These are phyloP conservation scores for Junco hyemalis DNA, from an alignment of 2,113 vertebrate species.

Conservation along the genomic window DNA sequence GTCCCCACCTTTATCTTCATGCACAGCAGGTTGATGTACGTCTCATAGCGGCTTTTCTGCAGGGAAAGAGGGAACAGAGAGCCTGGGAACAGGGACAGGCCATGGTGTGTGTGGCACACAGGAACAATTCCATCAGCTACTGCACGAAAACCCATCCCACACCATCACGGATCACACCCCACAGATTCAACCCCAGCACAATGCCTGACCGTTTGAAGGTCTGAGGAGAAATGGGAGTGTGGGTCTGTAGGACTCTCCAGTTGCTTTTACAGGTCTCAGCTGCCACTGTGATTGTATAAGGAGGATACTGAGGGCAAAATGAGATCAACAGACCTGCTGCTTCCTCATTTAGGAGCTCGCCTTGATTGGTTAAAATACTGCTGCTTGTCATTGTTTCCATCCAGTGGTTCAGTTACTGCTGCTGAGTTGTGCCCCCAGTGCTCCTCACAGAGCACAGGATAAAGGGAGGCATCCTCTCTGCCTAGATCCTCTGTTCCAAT, in stretches of 20 bases:
- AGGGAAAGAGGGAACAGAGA: slow-evolving; percentile 32
- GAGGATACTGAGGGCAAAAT: neutral
- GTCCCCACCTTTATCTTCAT: slow-evolving; percentile 87
- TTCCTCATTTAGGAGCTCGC: neutral
- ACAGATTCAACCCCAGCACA: neutral
- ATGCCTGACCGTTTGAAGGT: neutral
- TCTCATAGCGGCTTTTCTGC: slow-evolving; percentile 96
- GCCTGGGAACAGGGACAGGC: neutral
- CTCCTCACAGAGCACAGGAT: neutral
- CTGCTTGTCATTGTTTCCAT: neutral
- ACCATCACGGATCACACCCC: neutral
- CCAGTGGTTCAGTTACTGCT: neutral
- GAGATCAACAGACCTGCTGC: neutral
- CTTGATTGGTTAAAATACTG: neutral
- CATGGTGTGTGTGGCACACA: neutral
- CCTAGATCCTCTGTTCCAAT: neutral
- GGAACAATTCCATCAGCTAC: neutral
- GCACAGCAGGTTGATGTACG: slow-evolving; percentile 89
- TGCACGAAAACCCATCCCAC: neutral
- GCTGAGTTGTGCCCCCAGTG: neutral
- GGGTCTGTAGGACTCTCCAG: neutral
- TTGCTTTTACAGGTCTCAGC: neutral
- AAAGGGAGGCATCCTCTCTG: neutral
- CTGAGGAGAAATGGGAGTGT: neutral
- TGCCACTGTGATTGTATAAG: neutral